Base-by-base conservation (phyloP, 2,797 vertebrate species). In the Hippoglossus hippoglossus region DNA sequence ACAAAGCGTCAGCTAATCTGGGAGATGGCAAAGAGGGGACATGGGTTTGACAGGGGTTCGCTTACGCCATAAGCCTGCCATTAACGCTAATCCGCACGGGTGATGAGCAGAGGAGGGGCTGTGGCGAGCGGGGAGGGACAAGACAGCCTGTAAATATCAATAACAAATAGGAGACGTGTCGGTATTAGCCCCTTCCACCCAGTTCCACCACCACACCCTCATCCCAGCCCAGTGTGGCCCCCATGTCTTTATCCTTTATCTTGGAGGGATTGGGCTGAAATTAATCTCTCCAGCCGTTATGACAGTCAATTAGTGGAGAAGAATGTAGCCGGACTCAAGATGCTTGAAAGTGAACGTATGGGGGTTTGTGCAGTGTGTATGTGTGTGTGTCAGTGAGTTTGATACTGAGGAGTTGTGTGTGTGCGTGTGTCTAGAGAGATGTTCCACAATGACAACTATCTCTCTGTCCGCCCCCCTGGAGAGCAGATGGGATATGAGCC, bases 291-390 rank as follows among this genome's bases (percentile, higher is more conserved):
- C 71, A 76, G 87, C 77, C 69, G 89, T 79, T 88, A 80, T 95
- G 94, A 95, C 94, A 95, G 92, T 93, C 94, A 94, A 95, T 95
- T 95, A 95, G 91, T 88, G 80, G 85, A 88, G 86, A 92, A 94
- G 91, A 95, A 94, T 94, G 82, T 77, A 80, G 80, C 80, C 63
- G 84, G 80, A 90, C 80, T 73, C 54, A 13, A 63, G 63, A 84
- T 67, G 72, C 81, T 83, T 73, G 68, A 74, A 81, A 87, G 81
- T 83, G 79, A 75, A 75, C 73, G 71, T 69, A 68, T 39, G 67
- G 72, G 69, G 75, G 81, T 73, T 75, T 62, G 66, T 13, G 51
- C 63, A 77, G 64, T 67, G 51, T 61, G 50, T 63, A 55, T 55
- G 76, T 67, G 68, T 39, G 58, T 63, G 44, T 59, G 50, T 39